Evolutionary conservation across 1,140 invertebrate genomes (phyloP), one percentile per base, ranked within the genome.

Genomic region (Drosophila mauritiana): DNA sequence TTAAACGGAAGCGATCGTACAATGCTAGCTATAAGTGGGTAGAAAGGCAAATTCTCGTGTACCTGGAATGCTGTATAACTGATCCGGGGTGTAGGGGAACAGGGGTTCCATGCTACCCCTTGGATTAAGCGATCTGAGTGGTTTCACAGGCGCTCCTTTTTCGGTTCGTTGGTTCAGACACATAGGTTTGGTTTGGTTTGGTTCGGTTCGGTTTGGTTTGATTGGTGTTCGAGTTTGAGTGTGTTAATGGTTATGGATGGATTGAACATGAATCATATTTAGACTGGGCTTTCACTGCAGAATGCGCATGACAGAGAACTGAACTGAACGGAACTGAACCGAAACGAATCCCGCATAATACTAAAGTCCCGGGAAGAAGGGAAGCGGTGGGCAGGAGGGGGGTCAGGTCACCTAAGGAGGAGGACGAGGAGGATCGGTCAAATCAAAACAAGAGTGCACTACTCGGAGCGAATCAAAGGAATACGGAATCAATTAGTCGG

Each of bases 101-200:
- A 94, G 93, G 78, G 92, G 85, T 83, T 92, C 88, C 92, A 93
- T 89, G 78, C 91, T 80, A 92, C 86, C 85, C 90, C 93, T 93
- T 85, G 92, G 92, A 80, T 93, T 93, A 93, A 95, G 94, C 59
- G 94, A 92, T 84, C 94, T 93, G 91, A 95, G 93, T 75, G 94
- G 94, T 94, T 95, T 95, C 89, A 92, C 93, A 91, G 94, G 94
- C 86, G 94, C 94, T 92, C 94, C 93, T 93, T 91, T 75, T 56
- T 46, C 58, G 46, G 40, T 59, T 56, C 25, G 55, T 49, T 12
- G 22, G 25, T n/a, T 49, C 15, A 39, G 37, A 39, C 3, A 22
- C 20, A 22, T 39, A 31, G 46, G 39, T 58, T 55, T 31, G 55
- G 25, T 48, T 49, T 12, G 27, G 25, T n/a, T 49, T 15, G 55